Evolutionary conservation across 2,797 vertebrate species (phyloP), one percentile per base, ranked within the genome.

Genomic region (Mastacembelus armatus): DNA sequence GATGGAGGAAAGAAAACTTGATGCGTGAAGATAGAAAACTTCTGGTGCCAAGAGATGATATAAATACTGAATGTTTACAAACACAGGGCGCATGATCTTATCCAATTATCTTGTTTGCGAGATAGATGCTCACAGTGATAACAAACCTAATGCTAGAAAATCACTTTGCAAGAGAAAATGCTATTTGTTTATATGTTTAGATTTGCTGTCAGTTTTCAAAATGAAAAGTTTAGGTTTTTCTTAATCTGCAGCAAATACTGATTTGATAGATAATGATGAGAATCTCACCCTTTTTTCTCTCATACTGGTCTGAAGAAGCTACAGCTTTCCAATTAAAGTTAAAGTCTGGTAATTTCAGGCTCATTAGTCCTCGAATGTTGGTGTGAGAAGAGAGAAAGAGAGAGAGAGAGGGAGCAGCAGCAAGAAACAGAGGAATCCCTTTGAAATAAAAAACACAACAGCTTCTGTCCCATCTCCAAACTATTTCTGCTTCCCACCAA

Each of bases 281-380:
- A 48, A 18, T 48, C n/a, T n/a, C 27, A 3, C 2, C 14, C 10
- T 16, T 5, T 10, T 5, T 18, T 39, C 15, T 19, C 26, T 26
- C 62, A 5, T 15, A 11, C 35, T 12, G 15, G 36, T 45, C 44
- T 43, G 5, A 57, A 78, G 51, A 29, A 60, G 47, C 60, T 16
- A 14, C 22, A 24, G 62, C 72, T 59, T 59, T 65, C 70, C 71
- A 74, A 75, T 75, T 77, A 71, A 67, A 63, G 69, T 57, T 65
- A 70, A 68, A 52, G 33, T 38, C 19, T 2, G 8, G 26, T 21
- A 11, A 71, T 65, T 74, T 66, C 36, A 59, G 54, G 54, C 67
- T 75, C 70, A 79, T 81, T 83, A 86, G 50, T 57, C 38, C 38
- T 10, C 4, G 32, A 52, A 62, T 51, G 60, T 26, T 60, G 2